Evolutionary conservation across 2,888 invertebrate genomes (phyloP).

Genomic region (Acanthosepion lycidas): DNA sequence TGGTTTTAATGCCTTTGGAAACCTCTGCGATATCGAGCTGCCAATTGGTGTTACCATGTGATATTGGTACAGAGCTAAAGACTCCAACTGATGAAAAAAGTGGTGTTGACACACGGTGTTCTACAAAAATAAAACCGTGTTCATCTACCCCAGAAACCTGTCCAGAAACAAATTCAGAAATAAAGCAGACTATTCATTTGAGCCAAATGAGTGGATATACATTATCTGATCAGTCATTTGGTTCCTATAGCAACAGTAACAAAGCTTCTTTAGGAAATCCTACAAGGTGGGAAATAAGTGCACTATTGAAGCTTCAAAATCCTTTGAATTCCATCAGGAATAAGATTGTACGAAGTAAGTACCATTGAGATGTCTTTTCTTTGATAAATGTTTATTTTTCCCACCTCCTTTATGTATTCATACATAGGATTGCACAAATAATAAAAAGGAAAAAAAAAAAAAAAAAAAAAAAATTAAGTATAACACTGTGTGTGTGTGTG

Average conservation of each 20-base stretch:
- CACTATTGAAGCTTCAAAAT: slow-evolving; percentile 38
- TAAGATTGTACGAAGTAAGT: slow-evolving; percentile 42
- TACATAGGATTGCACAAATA: too few relatives aligned
- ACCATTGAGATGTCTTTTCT: not conserved
- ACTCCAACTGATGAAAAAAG: slow-evolving; percentile 39
- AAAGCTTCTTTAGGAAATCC: slow-evolving; percentile 4
- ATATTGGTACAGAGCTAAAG: slow-evolving; percentile 25
- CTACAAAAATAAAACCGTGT: not conserved
- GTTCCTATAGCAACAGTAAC: slow-evolving; percentile 4
- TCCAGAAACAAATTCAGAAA: slow-evolving; percentile 40
- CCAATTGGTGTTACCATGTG: slow-evolving; percentile 41
- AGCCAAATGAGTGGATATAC: not conserved
- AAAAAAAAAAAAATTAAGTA: too few relatives aligned
- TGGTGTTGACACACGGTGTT: slow-evolving; percentile 34
- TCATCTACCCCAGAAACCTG: not conserved
- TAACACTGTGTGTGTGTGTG: not conserved
- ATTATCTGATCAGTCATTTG: slow-evolving; percentile 35
- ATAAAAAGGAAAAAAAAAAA: too few relatives aligned
- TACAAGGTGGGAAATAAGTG: slow-evolving; percentile 39
- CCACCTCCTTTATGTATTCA: not conserved
- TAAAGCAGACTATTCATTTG: not conserved
- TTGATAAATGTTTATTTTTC: not conserved
- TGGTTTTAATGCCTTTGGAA: not conserved
- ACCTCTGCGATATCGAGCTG: not conserved
- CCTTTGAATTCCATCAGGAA: slow-evolving; percentile 46